These are phyloP conservation scores for Orycteropus afer DNA, from an alignment of 2,113 vertebrate species.

Conservation along the genomic window DNA sequence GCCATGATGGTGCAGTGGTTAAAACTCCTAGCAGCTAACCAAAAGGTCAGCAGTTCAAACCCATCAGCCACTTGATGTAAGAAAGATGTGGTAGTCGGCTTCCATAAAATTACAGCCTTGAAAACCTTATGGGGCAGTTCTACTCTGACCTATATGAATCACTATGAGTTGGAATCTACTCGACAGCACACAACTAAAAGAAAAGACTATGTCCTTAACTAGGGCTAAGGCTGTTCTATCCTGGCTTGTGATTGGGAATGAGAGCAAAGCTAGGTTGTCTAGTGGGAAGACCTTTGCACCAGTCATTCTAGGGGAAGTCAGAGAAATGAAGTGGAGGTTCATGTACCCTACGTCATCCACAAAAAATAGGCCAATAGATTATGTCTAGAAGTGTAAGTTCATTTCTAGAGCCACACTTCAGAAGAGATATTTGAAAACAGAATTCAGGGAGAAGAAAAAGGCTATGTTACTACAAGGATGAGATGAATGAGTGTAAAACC, in stretches of 20 bases:
- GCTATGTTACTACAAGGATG: not conserved
- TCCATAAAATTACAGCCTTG: too few relatives aligned
- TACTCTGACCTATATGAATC: too few relatives aligned
- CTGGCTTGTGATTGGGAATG: not conserved
- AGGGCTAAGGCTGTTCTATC: not conserved
- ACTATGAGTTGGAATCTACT: too few relatives aligned
- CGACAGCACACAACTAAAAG: not conserved
- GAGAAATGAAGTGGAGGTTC: not conserved
- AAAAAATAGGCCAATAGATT: not conserved
- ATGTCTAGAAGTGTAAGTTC: not conserved
- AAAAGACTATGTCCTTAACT: not conserved
- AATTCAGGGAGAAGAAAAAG: not conserved
- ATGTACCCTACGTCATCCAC: not conserved
- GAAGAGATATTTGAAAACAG: not conserved
- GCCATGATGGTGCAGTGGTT: too few relatives aligned
- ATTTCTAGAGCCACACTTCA: not conserved
- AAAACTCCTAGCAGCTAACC: too few relatives aligned
- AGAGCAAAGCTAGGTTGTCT: not conserved
- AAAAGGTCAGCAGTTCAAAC: too few relatives aligned
- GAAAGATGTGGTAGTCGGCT: too few relatives aligned
- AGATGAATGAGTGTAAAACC: not conserved
- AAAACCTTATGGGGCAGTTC: too few relatives aligned
- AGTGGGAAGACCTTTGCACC: not conserved
- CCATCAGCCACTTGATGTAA: too few relatives aligned
- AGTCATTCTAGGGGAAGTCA: not conserved